Conservation (phyloP, 1,140 invertebrate species). For the Thaumatotibia leucotreta region DNA sequence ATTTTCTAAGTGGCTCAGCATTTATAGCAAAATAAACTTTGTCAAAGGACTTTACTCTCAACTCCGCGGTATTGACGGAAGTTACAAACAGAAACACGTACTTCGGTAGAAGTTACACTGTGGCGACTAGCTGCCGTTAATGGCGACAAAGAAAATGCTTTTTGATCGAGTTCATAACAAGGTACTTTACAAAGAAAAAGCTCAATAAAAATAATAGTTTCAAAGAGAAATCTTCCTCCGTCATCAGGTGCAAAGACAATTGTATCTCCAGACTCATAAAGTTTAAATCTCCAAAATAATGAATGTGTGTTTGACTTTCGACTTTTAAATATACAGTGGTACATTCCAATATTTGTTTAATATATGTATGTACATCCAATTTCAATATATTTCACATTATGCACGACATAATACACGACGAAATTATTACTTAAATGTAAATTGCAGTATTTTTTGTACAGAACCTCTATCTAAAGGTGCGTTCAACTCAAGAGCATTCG, state of each 20-base stretch:
- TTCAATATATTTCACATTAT: too few species aligned
- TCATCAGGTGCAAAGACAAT: background rate
- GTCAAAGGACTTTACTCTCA: background rate
- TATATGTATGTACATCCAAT: too few species aligned
- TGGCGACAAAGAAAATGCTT: conserved; percentile 28
- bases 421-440: too few species aligned
- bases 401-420: too few species aligned
- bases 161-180: conserved; percentile 24
- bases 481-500: too few species aligned
- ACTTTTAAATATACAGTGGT: too few species aligned
- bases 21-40: background rate
- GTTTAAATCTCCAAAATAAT: too few species aligned
- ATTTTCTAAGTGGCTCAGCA: background rate
- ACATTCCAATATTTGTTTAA: too few species aligned
- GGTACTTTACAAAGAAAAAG: conserved; percentile 17
- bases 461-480: too few species aligned
- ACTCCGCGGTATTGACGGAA: background rate
- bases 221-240: background rate
- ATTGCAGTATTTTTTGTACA: too few species aligned
- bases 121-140: conserved; percentile 19
- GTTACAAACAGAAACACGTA: conserved; percentile 4
- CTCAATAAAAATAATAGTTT: background rate
- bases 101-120: conserved; percentile 17
- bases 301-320: too few species aligned
- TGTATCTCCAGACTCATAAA: background rate